Base-by-base conservation (phyloP, 2,113 vertebrate species). In the Gadus chalcogrammus region DNA sequence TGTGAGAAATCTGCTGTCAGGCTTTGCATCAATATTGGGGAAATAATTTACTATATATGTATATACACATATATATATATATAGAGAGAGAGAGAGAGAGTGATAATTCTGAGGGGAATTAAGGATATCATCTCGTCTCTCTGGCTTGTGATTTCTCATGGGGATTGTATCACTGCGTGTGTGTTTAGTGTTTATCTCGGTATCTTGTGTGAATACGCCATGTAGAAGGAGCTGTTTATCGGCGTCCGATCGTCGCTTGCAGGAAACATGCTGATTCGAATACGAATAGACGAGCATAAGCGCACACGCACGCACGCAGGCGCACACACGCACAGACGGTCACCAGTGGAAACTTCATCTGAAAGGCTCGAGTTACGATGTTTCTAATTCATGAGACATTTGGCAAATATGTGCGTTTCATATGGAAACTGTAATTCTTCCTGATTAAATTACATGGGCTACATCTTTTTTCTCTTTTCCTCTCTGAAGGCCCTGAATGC, bases 201-300 rank as follows among this genome's bases (percentile, higher is more conserved):
- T 77, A 88, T 86, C 84, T 85, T 85, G 84, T 79, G 78, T 81
- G 82, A 75, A 83, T 72, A 81, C 80, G 71, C 61, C 78, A 52
- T 75, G 74, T 69, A 73, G 68, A 68, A 82, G 69, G 20, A 58
- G 28, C 75, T 66, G 60, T 83, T 87, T 70, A 88, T 89, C 85
- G 56, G 76, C 64, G 48, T 63, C 42, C 78, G 76, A 84, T 88
- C 86, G 66, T 82, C 82, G 83, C 72, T 69, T 65, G 78, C 85
- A 87, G 84, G 79, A 90, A 85, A 79, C 76, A 52, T 68, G 65
- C 82, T 78, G 80, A 85, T 87, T 88, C 82, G 71, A 85, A 84
- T 80, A 84, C 73, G 81, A 89, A 87, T 77, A 83, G 55, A 75
- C 35, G 67, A 62, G 68, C 74, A 56, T 68, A 61, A 9, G 17